Evolutionary conservation across 2,113 vertebrate genomes (phyloP).

Genomic region (Thinocorus orbignyianus): DNA sequence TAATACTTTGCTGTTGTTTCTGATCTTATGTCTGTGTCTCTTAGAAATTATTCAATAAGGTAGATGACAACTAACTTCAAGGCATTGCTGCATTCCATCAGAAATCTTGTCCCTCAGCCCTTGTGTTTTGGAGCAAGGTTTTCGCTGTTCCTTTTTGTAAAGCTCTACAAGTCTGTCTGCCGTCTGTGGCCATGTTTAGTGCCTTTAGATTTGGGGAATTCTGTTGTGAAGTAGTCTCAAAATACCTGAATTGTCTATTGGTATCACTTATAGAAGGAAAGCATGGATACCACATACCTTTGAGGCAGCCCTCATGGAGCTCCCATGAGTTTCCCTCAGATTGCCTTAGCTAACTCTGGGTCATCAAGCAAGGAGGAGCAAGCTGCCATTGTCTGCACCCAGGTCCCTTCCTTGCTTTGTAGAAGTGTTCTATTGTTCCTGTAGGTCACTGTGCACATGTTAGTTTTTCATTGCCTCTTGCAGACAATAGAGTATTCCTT

Average conservation of each 20-base stretch:
- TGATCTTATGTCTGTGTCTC: neutral
- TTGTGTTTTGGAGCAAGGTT: neutral
- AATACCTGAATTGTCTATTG: neutral
- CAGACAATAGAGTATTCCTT: slow-evolving; percentile 38
- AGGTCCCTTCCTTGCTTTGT: neutral
- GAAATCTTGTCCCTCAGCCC: neutral
- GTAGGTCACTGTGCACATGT: neutral
- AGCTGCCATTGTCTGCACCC: neutral
- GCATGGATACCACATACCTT: accelerated
- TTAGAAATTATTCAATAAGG: neutral
- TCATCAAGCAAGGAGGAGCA: neutral
- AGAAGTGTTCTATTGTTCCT: slow-evolving; percentile 4
- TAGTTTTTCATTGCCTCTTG: neutral
- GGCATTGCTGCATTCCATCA: neutral
- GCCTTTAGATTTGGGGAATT: neutral
- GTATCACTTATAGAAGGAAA: neutral
- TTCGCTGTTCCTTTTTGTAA: neutral
- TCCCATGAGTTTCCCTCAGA: neutral
- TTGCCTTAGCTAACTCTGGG: neutral
- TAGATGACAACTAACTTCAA: neutral
- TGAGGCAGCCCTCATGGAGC: neutral
- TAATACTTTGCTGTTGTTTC: neutral
- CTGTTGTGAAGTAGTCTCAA: accelerated
- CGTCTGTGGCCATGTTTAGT: neutral
- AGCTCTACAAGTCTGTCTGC: neutral